Conservation (phyloP, 2,113 vertebrate species). For the Pongo abelii region DNA sequence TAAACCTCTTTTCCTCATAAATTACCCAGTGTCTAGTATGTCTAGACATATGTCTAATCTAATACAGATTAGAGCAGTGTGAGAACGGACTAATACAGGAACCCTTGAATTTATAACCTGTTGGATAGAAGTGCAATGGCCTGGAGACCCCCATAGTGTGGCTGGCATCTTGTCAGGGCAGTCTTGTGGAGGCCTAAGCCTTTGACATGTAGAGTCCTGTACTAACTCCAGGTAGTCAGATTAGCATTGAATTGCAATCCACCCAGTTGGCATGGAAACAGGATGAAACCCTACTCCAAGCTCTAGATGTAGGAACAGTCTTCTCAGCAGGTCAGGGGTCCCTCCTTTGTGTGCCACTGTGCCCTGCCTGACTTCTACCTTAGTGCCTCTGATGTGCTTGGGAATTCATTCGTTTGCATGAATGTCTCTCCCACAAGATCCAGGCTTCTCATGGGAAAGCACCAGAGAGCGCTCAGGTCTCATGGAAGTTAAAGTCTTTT, state of each 20-base stretch:
- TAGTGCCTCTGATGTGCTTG: not conserved
- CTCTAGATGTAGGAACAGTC: fast-evolving
- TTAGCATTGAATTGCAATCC: fast-evolving
- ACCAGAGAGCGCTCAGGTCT: not conserved
- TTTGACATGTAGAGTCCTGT: not conserved
- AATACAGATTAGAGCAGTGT: no score
- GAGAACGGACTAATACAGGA: not conserved
- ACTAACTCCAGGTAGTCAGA: fast-evolving
- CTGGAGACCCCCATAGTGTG: not conserved
- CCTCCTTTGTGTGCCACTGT: no score
- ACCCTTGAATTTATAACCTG: not conserved
- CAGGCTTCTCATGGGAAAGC: not conserved
- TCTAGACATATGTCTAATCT: no score
- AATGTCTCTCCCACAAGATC: not conserved
- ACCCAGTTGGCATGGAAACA: not conserved
- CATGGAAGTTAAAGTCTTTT: not conserved
- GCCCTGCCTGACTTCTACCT: not conserved
- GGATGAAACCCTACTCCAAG: fast-evolving
- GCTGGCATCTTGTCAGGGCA: not conserved
- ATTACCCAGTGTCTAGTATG: no score
- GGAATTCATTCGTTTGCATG: not conserved
- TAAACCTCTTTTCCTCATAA: no score
- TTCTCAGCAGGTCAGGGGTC: not conserved
- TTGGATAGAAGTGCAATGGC: fast-evolving
- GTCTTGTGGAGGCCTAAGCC: not conserved